Base-by-base conservation (phyloP, 2,888 invertebrate genomes). In the Scelioninae gen. 2 region DNA sequence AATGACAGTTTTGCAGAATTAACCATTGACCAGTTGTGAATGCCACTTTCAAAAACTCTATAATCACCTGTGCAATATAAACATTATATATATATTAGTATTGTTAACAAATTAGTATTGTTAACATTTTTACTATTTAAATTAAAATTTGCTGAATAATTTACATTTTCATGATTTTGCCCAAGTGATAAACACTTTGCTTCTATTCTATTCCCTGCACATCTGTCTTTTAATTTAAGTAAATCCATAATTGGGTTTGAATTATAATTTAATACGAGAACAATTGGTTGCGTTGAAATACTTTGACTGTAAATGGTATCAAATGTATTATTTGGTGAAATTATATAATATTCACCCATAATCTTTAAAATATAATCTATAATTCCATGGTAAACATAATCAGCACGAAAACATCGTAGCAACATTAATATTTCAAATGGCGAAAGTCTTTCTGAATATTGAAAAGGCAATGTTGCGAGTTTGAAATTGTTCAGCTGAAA, bases 221-320 rank as follows among this genome's bases (percentile, higher is more conserved):
- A 31, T 78, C 91, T 87, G 76, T 93, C 90, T 5, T 94, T 93
- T 13, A 95, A 84, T 85, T 94, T 94, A 90, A 94, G 92, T 55
- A 95, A 86, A 81, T 95, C 94, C 68, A 92, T 92, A 0, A 96
- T 93, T 0, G 97, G 97, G 87, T 97, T 96, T 0, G 96, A 96
- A 0, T 97, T 97, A 9, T 96, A 95, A 76, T 96, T 96, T 55
- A 97, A 88, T 76, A 97, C 94, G 83, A 98, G 97, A 78, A 97
- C 93, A 2, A 97, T 93, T 0, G 97, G 97, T 25, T 94, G 96
- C 15, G 87, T 89, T 0, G 94, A 91, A 0, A 92, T 91, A 63
- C 94, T 95, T 84, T 96, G 95, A 75, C 95, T 94, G 83, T 90
- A 94, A 79, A 97, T 94, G 80, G 90, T 90, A 76, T 95, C 92